Conservation (phyloP, 2,888 invertebrate species). For the Lathronympha strigana region DNA sequence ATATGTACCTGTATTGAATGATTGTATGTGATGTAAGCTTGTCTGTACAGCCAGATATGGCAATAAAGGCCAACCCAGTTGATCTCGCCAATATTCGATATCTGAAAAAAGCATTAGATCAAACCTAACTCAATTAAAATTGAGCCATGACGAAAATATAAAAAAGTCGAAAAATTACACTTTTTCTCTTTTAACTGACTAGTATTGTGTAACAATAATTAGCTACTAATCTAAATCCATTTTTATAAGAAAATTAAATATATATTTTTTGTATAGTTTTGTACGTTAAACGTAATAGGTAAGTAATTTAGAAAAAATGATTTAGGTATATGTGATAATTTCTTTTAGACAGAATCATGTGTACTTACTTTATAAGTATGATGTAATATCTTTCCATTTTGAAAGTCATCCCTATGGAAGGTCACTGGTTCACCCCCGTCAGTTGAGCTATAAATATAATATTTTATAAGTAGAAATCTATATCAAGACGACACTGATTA, state of each 20-base stretch:
- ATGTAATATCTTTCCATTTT: conserved; percentile 48
- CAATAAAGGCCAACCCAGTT: conserved; percentile 50
- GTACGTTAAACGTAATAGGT: no score
- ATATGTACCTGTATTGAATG: conserved; percentile 45
- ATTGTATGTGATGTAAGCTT: conserved; percentile 40
- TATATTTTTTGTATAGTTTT: no score
- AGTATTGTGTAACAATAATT: no score
- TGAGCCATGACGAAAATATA: not conserved
- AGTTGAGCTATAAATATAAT: conserved; percentile 50
- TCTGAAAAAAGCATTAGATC: conserved; percentile 50
- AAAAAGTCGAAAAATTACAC: no score
- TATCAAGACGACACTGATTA: no score
- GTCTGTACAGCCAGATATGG: conserved; percentile 45
- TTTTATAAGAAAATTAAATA: no score
- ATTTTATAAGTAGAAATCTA: not conserved
- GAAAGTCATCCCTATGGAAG: conserved; percentile 48
- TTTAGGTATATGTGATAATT: not conserved
- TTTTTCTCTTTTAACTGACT: no score
- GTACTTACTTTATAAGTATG: conserved; percentile 55
- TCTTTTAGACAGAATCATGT: not conserved
- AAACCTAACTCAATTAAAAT: not conserved
- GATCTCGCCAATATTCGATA: conserved; percentile 53
- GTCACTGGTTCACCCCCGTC: conserved; percentile 49
- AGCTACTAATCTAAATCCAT: no score
- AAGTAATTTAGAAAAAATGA: not conserved